phyloP scores from a whole-genome alignment of 2,888 invertebrate species.

The Microplitis deprimator region DNA sequence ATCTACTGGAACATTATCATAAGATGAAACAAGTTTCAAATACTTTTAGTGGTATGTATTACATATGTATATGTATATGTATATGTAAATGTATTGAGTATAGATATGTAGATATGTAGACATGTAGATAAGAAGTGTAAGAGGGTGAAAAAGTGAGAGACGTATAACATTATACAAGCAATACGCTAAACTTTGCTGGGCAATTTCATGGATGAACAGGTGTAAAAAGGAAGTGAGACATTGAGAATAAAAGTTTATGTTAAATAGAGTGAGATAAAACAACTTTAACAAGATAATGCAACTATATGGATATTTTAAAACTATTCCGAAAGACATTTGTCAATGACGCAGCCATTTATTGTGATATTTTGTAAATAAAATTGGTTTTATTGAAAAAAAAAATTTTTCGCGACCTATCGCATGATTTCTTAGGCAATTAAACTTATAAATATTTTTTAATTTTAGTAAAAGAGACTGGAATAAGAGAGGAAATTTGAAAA shows the following conservation, averaged over 20 bases:
- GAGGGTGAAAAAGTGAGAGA: background rate
- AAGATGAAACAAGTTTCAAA: constrained; percentile 33
- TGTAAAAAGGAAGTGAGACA: constrained; percentile 17
- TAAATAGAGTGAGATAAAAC: constrained; percentile 4
- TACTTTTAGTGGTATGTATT: constrained; percentile 35
- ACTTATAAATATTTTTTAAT: too few relatives aligned
- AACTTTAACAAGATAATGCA: constrained; percentile 1
- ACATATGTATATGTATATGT: background rate
- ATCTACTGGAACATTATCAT: constrained; percentile 31
- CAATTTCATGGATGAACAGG: constrained; percentile 45
- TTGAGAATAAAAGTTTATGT: background rate
- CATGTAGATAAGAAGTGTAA: constrained; percentile 32
- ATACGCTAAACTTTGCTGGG: constrained; percentile 53
- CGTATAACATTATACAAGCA: constrained; percentile 56
- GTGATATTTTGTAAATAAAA: background rate
- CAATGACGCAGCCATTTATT: background rate
- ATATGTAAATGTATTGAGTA: constrained; percentile 26
- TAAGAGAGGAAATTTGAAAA: too few relatives aligned
- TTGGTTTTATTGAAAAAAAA: too few relatives aligned
- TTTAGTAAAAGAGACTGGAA: too few relatives aligned
- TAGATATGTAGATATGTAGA: constrained; percentile 44
- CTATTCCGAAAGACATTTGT: background rate
- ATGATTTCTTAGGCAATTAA: too few relatives aligned
- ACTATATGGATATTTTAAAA: background rate
- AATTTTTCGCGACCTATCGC: too few relatives aligned